phyloP scores from a whole-genome alignment of 2,113 vertebrate genomes.

The Chrysochloris asiatica region DNA sequence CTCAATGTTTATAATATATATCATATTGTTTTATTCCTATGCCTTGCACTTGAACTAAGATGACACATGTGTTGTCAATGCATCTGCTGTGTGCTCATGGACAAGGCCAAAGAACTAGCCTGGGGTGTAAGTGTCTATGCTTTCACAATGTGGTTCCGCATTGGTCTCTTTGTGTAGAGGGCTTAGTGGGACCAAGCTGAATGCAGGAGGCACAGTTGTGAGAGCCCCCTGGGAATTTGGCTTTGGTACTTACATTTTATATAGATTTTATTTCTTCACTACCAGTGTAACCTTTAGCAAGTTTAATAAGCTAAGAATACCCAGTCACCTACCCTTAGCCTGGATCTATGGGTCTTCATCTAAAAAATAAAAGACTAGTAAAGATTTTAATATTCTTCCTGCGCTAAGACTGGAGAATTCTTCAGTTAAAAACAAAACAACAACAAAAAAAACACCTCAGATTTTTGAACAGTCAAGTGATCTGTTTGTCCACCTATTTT shows the following conservation, averaged over 20 bases:
- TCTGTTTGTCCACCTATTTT: neutral
- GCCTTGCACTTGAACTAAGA: neutral
- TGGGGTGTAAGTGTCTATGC: neutral
- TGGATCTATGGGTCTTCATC: neutral
- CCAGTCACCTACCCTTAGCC: neutral
- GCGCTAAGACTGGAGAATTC: neutral
- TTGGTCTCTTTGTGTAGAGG: neutral
- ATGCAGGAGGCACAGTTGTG: neutral
- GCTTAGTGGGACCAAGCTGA: neutral
- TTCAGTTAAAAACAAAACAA: neutral
- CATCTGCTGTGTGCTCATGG: neutral
- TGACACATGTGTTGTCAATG: neutral
- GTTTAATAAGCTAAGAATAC: neutral
- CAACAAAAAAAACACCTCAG: too few relatives aligned
- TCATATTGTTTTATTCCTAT: neutral
- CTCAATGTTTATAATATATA: neutral
- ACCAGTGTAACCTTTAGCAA: neutral
- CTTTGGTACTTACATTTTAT: neutral
- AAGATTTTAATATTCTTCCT: neutral
- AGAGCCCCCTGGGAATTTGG: neutral
- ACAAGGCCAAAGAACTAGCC: neutral
- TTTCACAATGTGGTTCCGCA: neutral
- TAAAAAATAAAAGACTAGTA: constrained; percentile 20
- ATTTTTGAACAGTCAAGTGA: neutral
- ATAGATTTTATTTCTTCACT: neutral